Percentiles rank a stretch among this genome's conserved stretches.
phyloP scores from a whole-genome alignment of 2,888 invertebrate genomes.

The Apamea sordens region DNA sequence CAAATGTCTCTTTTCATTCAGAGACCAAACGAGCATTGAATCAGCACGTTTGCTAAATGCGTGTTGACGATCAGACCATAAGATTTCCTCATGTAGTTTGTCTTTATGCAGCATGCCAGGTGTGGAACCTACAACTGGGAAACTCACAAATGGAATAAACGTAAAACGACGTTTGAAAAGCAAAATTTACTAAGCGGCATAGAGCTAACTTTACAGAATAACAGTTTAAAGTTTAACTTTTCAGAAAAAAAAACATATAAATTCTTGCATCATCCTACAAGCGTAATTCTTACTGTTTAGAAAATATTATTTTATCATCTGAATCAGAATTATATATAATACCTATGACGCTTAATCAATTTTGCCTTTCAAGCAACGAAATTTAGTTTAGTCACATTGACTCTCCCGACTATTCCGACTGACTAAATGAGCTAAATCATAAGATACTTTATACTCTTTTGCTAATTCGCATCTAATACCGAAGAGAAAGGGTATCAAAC shows the following conservation, averaged over 20 bases:
- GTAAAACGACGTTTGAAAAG: background rate
- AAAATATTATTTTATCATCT: too few relatives aligned
- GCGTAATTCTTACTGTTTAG: too few relatives aligned
- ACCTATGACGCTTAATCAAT: too few relatives aligned
- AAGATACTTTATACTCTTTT: conserved; percentile 83
- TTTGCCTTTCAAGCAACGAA: too few relatives aligned
- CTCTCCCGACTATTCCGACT: conserved; percentile 42
- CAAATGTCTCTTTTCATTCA: background rate
- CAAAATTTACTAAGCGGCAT: too few relatives aligned
- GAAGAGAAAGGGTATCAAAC: conserved; percentile 82
- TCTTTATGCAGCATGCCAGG: background rate
- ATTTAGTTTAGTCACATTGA: conserved; percentile 14
- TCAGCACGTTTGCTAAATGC: background rate
- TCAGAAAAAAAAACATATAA: too few relatives aligned
- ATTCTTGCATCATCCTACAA: too few relatives aligned
- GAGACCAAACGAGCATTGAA: background rate
- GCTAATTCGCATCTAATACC: conserved; percentile 69
- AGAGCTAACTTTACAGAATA: too few relatives aligned
- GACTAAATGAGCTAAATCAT: conserved; percentile 39
- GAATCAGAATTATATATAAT: too few relatives aligned
- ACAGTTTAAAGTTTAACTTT: too few relatives aligned
- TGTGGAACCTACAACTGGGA: background rate
- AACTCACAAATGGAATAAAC: background rate
- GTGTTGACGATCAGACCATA: background rate
- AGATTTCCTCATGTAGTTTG: background rate